Conservation (phyloP, 2,888 invertebrate genomes). For the Chymomyza amoena region DNA sequence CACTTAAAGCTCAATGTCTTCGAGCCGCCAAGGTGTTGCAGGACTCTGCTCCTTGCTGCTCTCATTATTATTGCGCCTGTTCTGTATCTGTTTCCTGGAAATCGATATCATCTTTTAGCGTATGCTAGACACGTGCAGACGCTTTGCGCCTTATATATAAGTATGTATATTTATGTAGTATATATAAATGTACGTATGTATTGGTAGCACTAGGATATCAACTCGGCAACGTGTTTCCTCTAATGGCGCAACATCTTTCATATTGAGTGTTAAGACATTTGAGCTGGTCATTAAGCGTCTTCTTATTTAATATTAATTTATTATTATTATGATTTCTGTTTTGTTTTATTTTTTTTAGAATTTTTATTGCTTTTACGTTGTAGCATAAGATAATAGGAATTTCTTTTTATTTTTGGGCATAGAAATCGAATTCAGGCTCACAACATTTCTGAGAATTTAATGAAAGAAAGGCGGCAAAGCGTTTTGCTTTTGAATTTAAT, state of each 20-base stretch:
- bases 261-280: neutral
- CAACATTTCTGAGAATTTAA: neutral
- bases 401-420: neutral
- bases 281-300: constrained; percentile 1
- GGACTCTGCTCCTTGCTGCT: neutral
- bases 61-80: neutral
- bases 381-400: neutral
- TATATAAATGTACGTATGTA: too few species aligned
- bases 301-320: neutral
- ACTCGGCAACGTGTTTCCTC: neutral
- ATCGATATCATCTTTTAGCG: constrained; percentile 46
- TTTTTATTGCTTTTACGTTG: neutral
- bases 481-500: neutral
- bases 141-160: constrained; percentile 26
- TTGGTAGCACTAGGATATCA: neutral
- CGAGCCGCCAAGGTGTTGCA: constrained; percentile 25
- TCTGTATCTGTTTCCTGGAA: constrained; percentile 16
- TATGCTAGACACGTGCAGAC: constrained; percentile 47
- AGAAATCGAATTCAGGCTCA: neutral
- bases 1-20: neutral
- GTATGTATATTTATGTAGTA: neutral
- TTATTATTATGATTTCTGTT: neutral
- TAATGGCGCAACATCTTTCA: neutral
- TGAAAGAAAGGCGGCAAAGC: neutral
- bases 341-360: too few species aligned